These are phyloP conservation scores for Drosophila repleta DNA, from an alignment of 1,140 invertebrate genomes.

Conservation along the genomic window DNA sequence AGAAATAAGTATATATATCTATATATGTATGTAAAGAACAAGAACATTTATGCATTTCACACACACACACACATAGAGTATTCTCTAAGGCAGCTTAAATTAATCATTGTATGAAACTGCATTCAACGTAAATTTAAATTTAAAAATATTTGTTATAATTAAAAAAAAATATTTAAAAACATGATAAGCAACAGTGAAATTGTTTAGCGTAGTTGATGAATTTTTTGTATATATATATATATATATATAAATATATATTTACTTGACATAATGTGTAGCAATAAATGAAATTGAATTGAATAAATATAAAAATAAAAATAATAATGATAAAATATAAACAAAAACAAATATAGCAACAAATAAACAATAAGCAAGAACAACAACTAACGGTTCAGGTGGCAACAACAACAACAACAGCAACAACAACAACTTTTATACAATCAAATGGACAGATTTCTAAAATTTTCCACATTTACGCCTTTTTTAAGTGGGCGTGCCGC, in stretches of 20 bases:
- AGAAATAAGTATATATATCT: slow-evolving; percentile 53
- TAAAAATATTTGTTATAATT: slow-evolving; percentile 76
- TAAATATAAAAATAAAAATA: slow-evolving; percentile 39
- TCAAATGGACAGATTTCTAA: slow-evolving; percentile 77
- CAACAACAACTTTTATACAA: slow-evolving; percentile 61
- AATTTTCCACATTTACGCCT: slow-evolving; percentile 70
- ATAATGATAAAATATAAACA: slow-evolving; percentile 24
- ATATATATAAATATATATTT: slow-evolving; percentile 62
- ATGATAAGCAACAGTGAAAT: slow-evolving; percentile 67
- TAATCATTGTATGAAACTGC: slow-evolving; percentile 75
- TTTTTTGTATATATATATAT: slow-evolving; percentile 73
- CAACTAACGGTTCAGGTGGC: slow-evolving; percentile 31
- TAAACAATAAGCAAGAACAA: slow-evolving; percentile 18
- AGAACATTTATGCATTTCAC: slow-evolving; percentile 53
- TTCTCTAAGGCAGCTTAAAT: slow-evolving; percentile 43
- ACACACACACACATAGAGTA: slow-evolving; percentile 12
- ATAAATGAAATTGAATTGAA: slow-evolving; percentile 70
- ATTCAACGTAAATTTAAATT: slow-evolving; percentile 64
- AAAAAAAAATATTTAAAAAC: slow-evolving; percentile 39
- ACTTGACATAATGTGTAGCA: slow-evolving; percentile 78
- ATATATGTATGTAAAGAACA: slow-evolving; percentile 68
- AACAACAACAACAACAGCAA: slow-evolving; percentile 25
- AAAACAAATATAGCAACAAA: slow-evolving; percentile 1
- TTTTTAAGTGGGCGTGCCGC: slow-evolving; percentile 47
- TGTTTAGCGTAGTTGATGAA: slow-evolving; percentile 80